These are phyloP conservation scores for Holocentrus rufus DNA, from an alignment of 2,797 vertebrate species.

Conservation along the genomic window DNA sequence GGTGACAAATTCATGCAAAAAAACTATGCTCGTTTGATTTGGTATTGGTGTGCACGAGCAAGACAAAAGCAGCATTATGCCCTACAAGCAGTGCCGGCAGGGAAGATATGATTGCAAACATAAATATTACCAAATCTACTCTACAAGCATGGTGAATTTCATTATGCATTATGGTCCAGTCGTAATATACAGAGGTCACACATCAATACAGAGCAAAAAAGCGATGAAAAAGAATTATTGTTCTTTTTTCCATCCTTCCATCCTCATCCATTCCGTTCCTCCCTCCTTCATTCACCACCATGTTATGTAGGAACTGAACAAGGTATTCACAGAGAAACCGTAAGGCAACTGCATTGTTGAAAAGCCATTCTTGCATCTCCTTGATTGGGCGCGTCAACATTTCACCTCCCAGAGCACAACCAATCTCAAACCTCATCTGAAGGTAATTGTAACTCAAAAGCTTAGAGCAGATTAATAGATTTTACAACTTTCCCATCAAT, in stretches of 20 bases:
- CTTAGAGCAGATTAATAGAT: conserved; percentile 7
- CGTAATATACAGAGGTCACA: not conserved
- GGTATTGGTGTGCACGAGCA: conserved; percentile 8
- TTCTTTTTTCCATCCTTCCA: not conserved
- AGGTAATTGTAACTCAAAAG: conserved; percentile 28
- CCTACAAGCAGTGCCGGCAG: not conserved
- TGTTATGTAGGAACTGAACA: conserved; percentile 22
- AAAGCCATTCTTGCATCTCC: not conserved
- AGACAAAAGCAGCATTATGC: conserved; percentile 8
- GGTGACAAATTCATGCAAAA: not conserved
- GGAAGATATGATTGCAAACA: not conserved
- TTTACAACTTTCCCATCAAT: conserved; percentile 3
- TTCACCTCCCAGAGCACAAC: conserved; percentile 2
- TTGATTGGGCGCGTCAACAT: conserved; percentile 14
- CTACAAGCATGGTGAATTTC: conserved; percentile 6
- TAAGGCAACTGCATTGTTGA: conserved; percentile 12
- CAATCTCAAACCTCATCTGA: not conserved
- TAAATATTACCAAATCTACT: conserved; percentile 27
- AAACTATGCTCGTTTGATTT: conserved; percentile 7
- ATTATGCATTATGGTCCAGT: conserved; percentile 1
- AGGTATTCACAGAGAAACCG: not conserved
- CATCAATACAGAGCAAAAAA: conserved; percentile 2
- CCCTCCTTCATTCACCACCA: not conserved
- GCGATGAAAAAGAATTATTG: not conserved
- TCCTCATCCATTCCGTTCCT: not conserved